Evolutionary conservation across 2,888 invertebrate species (phyloP), one percentile per base, ranked within the genome.

Genomic region (Drosophila recens): DNA sequence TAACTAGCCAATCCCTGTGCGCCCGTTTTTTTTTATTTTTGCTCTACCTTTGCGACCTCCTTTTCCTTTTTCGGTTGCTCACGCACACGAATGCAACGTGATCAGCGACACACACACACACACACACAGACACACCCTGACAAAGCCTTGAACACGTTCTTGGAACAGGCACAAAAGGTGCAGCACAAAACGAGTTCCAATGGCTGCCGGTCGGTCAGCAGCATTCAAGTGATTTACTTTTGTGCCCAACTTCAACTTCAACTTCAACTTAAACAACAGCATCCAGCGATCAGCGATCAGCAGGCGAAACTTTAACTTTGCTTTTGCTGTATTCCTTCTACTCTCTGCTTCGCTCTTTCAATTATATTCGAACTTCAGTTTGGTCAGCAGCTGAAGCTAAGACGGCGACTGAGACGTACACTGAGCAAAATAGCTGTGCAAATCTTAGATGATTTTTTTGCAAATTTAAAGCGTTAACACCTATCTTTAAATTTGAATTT

Each of bases 141-240:
- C 53, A 67, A 76, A 89, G 86, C 86, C 87, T 87, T 87, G 89
- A 76, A 81, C 85, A 74, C 71, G 85, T 87, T 89, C 85, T 83
- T 72, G 78, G 80, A 80, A 67, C 75, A 65, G 71, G 72, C 87
- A 72, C 63, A 83, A 86, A 87, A 87, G 87, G 84, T 85, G 87
- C 76, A 88, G 79, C 72, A 38, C 40, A 72, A 85, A 87, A 88
- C 83, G 80, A 67, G 83, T 85, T 85, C 71, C 58, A 53, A 48
- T 63, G 64, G 63, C 58, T 49, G 67, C 78, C 80, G 78, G 83
- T 68, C 78, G 78, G 83, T 68, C 78, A 82, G 38, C 78, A 82
- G 38, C 67, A 67, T 62, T 67, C 43, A 45, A 73, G 67, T 69
- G 74, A 53, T 69, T 67, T 79, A 65, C 71, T 70, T 79, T 76